Base-by-base conservation (phyloP, 1,140 invertebrate genomes). In the Drosophila setifemur region DNA sequence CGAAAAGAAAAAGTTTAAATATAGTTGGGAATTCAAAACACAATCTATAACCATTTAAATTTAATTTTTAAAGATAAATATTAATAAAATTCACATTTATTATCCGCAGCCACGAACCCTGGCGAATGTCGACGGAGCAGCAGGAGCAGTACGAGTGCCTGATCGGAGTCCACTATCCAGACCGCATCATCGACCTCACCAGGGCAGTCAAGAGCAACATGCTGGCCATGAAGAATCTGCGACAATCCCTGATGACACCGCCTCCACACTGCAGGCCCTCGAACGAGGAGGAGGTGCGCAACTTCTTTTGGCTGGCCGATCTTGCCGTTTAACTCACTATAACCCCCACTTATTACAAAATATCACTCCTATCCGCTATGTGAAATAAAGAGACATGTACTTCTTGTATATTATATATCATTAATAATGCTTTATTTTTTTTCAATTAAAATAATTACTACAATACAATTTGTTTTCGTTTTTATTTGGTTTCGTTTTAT, bases 161-260 rank as follows among this genome's bases (percentile, higher is more conserved):
- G 4, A 93, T 96, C 55, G 95, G 95, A 3, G 89, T 92, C 76
- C 93, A 95, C 78, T 96, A 96, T 91, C 94, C 95, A 0, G 89
- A 93, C 40, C 93, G 94, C 7, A 93, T 95, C 45, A 92, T 95
- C 11, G 91, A 94, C 81, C 94, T 95, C 69, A 77, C 92, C 5
- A 89, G 91, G 18, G 93, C 93, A 2, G 93, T 93, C 0, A 90
- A 91, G 45, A 91, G 91, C 14, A 95, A 95, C 78, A 89, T 89
- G 35, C 70, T 74, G 64, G 90, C 91, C 52, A 93, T 93, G 92
- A 90, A 91, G 68, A 88, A 91, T 52, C 25, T 91, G 5, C 55
- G 91, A 75, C 53, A 75, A 88, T 47, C 92, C 73, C 42, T 90
- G 73, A 60, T 90, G 83, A 44, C 73, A 4, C 91, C 91, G 18